phyloP scores from a whole-genome alignment of 2,113 vertebrate species.

The Antechinus stuartii region DNA sequence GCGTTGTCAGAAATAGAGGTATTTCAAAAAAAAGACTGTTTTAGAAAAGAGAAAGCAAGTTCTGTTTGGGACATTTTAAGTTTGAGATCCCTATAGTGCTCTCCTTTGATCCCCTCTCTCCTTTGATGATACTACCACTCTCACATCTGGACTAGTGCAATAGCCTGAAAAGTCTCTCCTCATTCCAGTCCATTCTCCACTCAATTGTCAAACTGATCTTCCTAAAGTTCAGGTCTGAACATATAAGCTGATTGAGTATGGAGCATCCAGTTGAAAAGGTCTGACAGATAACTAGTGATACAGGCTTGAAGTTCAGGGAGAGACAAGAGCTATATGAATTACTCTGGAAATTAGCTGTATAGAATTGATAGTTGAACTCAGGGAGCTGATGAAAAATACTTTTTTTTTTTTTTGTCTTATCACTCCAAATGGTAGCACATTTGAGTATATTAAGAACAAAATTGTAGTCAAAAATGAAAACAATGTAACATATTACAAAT shows the following conservation, averaged over 20 bases:
- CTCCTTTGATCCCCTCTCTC: neutral
- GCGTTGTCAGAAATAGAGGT: neutral
- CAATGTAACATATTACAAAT: conserved; percentile 23
- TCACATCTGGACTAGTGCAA: neutral
- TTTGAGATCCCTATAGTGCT: neutral
- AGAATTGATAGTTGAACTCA: neutral
- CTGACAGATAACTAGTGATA: neutral
- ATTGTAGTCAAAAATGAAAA: neutral
- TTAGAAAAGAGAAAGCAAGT: neutral
- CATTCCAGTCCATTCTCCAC: neutral
- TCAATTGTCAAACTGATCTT: neutral
- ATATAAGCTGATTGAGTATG: neutral
- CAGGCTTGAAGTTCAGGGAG: neutral
- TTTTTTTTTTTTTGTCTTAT: neutral
- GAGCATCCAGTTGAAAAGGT: neutral
- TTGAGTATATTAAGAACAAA: neutral
- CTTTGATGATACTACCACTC: neutral
- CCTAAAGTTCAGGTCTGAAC: neutral
- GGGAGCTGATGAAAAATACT: neutral
- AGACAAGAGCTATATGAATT: neutral
- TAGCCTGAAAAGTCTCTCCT: neutral
- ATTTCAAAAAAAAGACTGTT: neutral
- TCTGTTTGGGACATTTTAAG: neutral
- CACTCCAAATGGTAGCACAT: neutral
- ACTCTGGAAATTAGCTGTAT: neutral